A percentile compares a stretch with the other conserved stretches of the same genome.
These are phyloP conservation scores for Thamnophis elegans DNA, from an alignment of 2,797 vertebrate species.

Conservation along the genomic window DNA sequence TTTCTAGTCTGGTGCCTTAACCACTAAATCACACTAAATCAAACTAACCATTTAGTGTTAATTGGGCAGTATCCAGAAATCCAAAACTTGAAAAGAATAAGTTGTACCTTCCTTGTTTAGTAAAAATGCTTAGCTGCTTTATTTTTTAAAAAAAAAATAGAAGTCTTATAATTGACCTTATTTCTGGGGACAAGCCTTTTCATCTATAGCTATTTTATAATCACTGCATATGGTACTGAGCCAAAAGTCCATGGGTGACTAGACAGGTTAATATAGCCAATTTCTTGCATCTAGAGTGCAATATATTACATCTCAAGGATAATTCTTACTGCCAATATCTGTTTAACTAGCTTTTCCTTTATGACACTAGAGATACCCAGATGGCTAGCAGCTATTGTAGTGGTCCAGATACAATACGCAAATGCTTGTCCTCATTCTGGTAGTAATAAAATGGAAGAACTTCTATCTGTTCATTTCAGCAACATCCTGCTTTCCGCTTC, in stretches of 20 bases:
- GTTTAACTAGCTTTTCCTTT: background rate
- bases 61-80: background rate
- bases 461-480: background rate
- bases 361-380: background rate
- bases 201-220: background rate
- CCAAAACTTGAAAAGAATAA: background rate
- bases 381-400: background rate
- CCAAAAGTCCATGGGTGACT: background rate
- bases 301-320: background rate
- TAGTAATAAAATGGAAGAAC: background rate
- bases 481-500: background rate
- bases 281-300: background rate
- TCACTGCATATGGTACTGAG: background rate
- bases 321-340: background rate
- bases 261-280: background rate
- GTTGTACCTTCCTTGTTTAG: background rate
- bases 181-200: background rate
- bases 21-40: background rate
- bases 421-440: background rate
- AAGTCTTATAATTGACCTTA: background rate
- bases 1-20: background rate
- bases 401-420: background rate
- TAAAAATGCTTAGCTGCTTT: background rate
- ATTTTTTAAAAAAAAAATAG: background rate
- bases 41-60: background rate